Percentiles rank a stretch among this genome's conserved stretches.
Evolutionary conservation across 1,140 invertebrate species (phyloP).

Genomic region (Macrocentrus cingulum): DNA sequence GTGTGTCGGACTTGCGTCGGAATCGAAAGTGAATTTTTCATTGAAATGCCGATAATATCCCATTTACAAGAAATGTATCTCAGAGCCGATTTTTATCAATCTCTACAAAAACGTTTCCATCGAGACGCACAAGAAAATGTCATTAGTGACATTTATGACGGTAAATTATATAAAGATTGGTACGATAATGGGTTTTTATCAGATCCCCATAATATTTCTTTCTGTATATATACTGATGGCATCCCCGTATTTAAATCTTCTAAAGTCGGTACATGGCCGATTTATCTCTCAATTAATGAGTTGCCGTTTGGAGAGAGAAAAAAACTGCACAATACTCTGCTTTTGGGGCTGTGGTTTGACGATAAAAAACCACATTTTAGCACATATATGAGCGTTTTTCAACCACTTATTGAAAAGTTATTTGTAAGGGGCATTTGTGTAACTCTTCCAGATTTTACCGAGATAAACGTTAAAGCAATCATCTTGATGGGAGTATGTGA

Average conservation of each 20-base stretch:
- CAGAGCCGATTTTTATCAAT: constrained; percentile 11
- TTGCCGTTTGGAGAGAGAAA: constrained; percentile 35
- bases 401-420: constrained; percentile 7
- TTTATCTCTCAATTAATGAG: constrained; percentile 43
- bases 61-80: constrained; percentile 21
- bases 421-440: constrained; percentile 6
- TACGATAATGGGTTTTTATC: constrained; percentile 29
- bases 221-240: constrained; percentile 41
- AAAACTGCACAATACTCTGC: constrained; percentile 34
- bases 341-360: constrained; percentile 24
- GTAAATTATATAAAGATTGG: constrained; percentile 17
- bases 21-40: constrained; percentile 5
- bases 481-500: too few species aligned
- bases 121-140: not conserved
- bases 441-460: not conserved
- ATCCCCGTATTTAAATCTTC: constrained; percentile 46
- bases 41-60: not conserved
- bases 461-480: too few species aligned
- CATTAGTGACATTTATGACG: constrained; percentile 21
- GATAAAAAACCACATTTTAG: constrained; percentile 25
- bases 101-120: constrained; percentile 18
- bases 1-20: constrained; percentile 1
- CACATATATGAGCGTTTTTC: constrained; percentile 18
- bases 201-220: constrained; percentile 34
- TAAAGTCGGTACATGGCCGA: constrained; percentile 41